These are phyloP conservation scores for Pseudococcus viburni DNA, from an alignment of 2,888 invertebrate species.

Conservation along the genomic window DNA sequence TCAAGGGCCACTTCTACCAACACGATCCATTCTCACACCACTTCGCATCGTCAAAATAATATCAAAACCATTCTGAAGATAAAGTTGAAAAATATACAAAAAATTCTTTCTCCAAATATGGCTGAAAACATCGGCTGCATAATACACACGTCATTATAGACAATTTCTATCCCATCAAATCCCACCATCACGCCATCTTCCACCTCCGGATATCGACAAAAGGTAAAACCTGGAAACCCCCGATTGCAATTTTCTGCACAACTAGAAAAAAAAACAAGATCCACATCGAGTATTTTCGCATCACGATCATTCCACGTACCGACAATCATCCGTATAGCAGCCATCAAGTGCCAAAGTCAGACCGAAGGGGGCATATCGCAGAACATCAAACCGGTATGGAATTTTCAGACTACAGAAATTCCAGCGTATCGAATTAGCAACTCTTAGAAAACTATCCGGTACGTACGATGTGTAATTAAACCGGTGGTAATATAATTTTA, in stretches of 20 bases:
- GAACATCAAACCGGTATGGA: conserved; percentile 20
- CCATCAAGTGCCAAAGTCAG: not conserved
- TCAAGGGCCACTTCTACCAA: too few relatives aligned
- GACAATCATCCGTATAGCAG: not conserved
- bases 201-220: not conserved
- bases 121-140: too few relatives aligned
- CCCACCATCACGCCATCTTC: not conserved
- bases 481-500: conserved; percentile 50
- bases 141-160: too few relatives aligned
- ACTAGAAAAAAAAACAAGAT: not conserved
- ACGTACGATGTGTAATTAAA: conserved; percentile 37
- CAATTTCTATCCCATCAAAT: too few relatives aligned
- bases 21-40: too few relatives aligned
- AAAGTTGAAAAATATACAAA: too few relatives aligned
- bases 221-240: not conserved
- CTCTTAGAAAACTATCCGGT: conserved; percentile 21
- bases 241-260: not conserved
- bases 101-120: too few relatives aligned
- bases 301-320: not conserved
- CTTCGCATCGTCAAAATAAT: too few relatives aligned
- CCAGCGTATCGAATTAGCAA: conserved; percentile 42
- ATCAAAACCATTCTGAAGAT: too few relatives aligned
- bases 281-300: not conserved
- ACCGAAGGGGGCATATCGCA: not conserved
- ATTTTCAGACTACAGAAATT: conserved; percentile 42